Conservation (phyloP, 1,140 invertebrate species). For the Drosophila tristis region DNA sequence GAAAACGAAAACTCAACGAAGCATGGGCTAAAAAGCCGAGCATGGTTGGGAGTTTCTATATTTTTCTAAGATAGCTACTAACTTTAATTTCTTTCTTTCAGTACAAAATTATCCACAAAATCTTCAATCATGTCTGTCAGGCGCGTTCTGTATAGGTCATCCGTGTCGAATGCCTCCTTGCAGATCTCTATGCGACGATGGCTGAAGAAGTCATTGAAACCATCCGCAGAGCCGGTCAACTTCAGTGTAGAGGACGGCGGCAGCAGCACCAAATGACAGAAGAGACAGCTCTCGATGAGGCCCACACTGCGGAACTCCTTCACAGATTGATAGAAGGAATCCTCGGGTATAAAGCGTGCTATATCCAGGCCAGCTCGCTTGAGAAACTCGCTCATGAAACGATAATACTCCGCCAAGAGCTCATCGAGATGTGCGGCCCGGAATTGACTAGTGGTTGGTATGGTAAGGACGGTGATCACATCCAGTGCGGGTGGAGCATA, state of each 20-base stretch:
- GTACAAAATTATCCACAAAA: slow-evolving; percentile 84
- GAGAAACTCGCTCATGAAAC: slow-evolving; percentile 83
- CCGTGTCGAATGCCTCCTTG: slow-evolving; percentile 82
- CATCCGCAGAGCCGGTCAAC: slow-evolving; percentile 82
- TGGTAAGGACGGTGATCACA: slow-evolving; percentile 85
- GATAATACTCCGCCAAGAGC: slow-evolving; percentile 85
- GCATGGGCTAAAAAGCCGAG: slow-evolving; percentile 42
- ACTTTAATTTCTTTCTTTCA: slow-evolving; percentile 18
- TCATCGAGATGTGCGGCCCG: slow-evolving; percentile 83
- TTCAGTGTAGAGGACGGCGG: slow-evolving; percentile 72
- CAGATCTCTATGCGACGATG: slow-evolving; percentile 84
- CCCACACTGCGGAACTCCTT: slow-evolving; percentile 84
- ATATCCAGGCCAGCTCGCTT: slow-evolving; percentile 77
- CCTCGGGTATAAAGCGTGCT: slow-evolving; percentile 76
- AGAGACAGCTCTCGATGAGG: slow-evolving; percentile 85
- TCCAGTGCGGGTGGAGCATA: slow-evolving; percentile 86
- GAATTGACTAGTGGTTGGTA: slow-evolving; percentile 84
- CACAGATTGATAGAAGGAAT: slow-evolving; percentile 83
- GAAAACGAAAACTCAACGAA: slow-evolving; percentile 62
- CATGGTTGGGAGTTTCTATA: background rate
- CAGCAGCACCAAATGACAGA: slow-evolving; percentile 84
- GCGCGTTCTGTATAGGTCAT: slow-evolving; percentile 80
- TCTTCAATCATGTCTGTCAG: slow-evolving; percentile 85
- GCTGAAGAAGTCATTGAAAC: slow-evolving; percentile 78
- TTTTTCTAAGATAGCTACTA: background rate